Conservation (phyloP, 2,888 invertebrate species). For the Noctua fimbriata region DNA sequence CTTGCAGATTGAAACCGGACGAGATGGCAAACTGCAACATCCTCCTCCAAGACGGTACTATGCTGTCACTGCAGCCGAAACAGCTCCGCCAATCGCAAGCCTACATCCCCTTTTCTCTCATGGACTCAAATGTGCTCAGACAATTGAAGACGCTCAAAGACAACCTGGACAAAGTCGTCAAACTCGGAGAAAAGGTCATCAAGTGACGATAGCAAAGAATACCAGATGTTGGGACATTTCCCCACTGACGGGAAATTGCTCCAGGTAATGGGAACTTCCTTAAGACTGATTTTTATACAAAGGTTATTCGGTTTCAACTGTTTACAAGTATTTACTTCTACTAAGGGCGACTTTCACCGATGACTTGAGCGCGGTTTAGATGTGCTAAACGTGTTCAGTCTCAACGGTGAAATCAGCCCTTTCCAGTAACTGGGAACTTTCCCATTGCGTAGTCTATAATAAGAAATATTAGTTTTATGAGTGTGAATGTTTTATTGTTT, state of each 20-base stretch:
- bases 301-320: slow-evolving; percentile 10
- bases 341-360: background rate
- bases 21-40: slow-evolving; percentile 92
- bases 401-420: background rate
- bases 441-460: slow-evolving; percentile 40
- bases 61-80: slow-evolving; percentile 91
- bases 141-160: slow-evolving; percentile 89
- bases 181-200: slow-evolving; percentile 78
- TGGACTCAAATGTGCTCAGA: slow-evolving; percentile 81
- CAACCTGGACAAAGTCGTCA: slow-evolving; percentile 86
- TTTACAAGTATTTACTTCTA: slow-evolving; percentile 29
- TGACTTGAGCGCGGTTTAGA: background rate
- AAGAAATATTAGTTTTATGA: slow-evolving; percentile 61
- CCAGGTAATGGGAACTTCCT: slow-evolving; percentile 20
- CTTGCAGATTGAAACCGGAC: slow-evolving; percentile 84
- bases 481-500: slow-evolving; percentile 71
- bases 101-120: slow-evolving; percentile 85
- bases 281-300: slow-evolving; percentile 28
- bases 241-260: slow-evolving; percentile 23
- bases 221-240: slow-evolving; percentile 27
- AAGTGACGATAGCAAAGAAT: slow-evolving; percentile 64
- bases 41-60: slow-evolving; percentile 91
- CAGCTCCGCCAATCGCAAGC: slow-evolving; percentile 84
- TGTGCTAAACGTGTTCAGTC: background rate
- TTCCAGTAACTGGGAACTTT: slow-evolving; percentile 60